A percentile compares a stretch with the other conserved stretches of the same genome.
phyloP scores from a whole-genome alignment of 2,797 vertebrate genomes.

The Pseudochromis fuscus region DNA sequence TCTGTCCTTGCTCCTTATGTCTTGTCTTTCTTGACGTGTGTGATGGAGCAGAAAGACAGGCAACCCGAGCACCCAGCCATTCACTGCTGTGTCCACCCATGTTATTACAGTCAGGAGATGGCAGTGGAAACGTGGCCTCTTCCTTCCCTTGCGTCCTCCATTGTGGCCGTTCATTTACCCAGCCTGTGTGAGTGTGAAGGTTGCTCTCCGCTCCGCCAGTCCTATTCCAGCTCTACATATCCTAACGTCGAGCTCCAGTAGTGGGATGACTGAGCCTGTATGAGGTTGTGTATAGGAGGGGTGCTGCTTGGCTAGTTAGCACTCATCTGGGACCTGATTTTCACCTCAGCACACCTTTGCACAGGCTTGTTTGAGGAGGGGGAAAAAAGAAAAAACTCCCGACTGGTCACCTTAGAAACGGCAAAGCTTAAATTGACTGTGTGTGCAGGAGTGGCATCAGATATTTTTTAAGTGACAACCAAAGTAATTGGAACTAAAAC shows the following conservation, averaged over 20 bases:
- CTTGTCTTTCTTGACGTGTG: constrained; percentile 59
- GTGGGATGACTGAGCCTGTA: constrained; percentile 59
- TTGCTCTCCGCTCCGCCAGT: constrained; percentile 65
- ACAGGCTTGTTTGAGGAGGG: constrained; percentile 7
- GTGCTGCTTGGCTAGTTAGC: constrained; percentile 69
- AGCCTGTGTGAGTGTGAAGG: constrained; percentile 67
- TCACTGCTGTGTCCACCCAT: constrained; percentile 60
- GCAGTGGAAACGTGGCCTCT: constrained; percentile 55
- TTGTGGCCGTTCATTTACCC: constrained; percentile 75
- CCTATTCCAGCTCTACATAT: constrained; percentile 57
- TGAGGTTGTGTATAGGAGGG: constrained; percentile 30
- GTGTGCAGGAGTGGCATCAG: constrained; percentile 38
- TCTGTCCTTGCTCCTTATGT: constrained; percentile 38
- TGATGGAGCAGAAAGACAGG: constrained; percentile 61
- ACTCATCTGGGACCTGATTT: constrained; percentile 57
- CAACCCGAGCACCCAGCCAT: constrained; percentile 33
- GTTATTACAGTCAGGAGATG: constrained; percentile 62
- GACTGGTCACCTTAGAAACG: constrained; percentile 35
- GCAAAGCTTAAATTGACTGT: constrained; percentile 32
- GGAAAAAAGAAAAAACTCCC: constrained; percentile 29
- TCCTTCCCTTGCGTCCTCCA: constrained; percentile 60
- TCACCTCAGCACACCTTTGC: constrained; percentile 44
- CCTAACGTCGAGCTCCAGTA: constrained; percentile 32
- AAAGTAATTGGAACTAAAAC: constrained; percentile 46
- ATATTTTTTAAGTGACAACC: constrained; percentile 47